Base-by-base conservation (phyloP, 2,797 vertebrate genomes). In the Glossophaga mutica region DNA sequence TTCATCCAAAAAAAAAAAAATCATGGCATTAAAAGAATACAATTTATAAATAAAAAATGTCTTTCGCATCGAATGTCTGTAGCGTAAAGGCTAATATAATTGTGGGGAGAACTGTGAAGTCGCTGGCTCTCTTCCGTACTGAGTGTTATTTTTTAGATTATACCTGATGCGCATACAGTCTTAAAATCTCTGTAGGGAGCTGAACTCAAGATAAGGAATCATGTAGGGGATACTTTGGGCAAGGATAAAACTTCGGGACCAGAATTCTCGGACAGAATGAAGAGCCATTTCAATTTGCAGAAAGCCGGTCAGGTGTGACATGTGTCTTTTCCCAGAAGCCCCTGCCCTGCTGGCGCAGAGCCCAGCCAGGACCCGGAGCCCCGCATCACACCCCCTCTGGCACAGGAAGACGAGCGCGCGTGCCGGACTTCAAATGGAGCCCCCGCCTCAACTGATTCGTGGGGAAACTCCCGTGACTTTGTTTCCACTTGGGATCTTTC, bases 401-500 rank as follows among this genome's bases (percentile, higher is more conserved):
- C 3, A 91, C 78, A 95, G 95, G 26, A n/a, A n/a, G n/a, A n/a
- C n/a, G n/a, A n/a, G n/a, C n/a, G 3, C 2, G 0, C 21, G 29
- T 92, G 91, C 37, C 62, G 46, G 83, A 55, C 87, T 92, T 81
- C 4, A 55, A 97, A 93, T 19, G 15, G 11, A 93, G 22, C 55
- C 15, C 57, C 82, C 91, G 34, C 86, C 46, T 26, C 62, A 83
- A 10, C 46, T 82, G 76, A 52, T 96, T 96, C 90, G 95, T 57
- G 87, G 73, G 83, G 46, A 97, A 81, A 7, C 91, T 96, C 96
- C 92, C 42, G 24, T 59, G 42, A 83, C 55, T 94, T 96, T 90
- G 94, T 79, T 90, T 95, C 95, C 3, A 5, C 59, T 90, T 82
- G 88, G 76, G 96, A 95, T 96, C 96, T 74, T 96, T 94, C 95